A percentile compares a stretch with the other conserved stretches of the same genome.
Evolutionary conservation across 2,888 invertebrate species (phyloP).

Genomic region (Alloscopus bannaensis): DNA sequence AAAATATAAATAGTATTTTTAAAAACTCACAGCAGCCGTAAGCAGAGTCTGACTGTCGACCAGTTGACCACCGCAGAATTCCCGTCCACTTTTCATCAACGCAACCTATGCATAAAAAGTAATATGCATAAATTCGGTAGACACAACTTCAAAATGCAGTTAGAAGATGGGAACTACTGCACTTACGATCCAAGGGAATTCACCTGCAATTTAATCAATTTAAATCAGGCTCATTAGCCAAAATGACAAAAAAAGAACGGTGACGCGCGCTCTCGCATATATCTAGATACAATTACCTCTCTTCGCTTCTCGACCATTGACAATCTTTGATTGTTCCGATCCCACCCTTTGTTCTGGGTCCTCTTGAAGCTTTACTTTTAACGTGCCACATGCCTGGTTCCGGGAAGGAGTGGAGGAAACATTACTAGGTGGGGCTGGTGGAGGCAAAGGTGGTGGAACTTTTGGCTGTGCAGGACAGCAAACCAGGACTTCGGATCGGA

Average conservation of each 20-base stretch:
- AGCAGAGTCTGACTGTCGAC: slow-evolving; percentile 72
- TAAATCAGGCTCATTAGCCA: no score
- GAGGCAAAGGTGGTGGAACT: slow-evolving; percentile 43
- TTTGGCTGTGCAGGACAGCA: slow-evolving; percentile 50
- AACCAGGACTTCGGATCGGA: slow-evolving; percentile 48
- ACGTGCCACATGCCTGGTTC: neutral
- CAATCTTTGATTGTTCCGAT: slow-evolving; percentile 55
- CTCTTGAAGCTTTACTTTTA: no score
- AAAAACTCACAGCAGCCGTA: slow-evolving; percentile 69
- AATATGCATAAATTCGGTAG: no score
- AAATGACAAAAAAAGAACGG: no score
- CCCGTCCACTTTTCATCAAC: slow-evolving; percentile 69
- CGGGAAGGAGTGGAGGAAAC: no score
- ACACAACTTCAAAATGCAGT: neutral
- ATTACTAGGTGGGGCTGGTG: no score
- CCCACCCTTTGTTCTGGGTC: slow-evolving; percentile 1
- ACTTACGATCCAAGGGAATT: slow-evolving; percentile 73
- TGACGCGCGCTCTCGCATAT: no score
- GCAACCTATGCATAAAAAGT: slow-evolving; percentile 62
- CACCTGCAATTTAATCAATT: slow-evolving; percentile 45
- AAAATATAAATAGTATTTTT: neutral
- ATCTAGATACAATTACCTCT: no score
- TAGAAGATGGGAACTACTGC: no score
- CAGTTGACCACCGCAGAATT: slow-evolving; percentile 72
- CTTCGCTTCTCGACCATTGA: slow-evolving; percentile 67